Conservation (phyloP, 2,888 invertebrate genomes). For the Melanchra persicariae region DNA sequence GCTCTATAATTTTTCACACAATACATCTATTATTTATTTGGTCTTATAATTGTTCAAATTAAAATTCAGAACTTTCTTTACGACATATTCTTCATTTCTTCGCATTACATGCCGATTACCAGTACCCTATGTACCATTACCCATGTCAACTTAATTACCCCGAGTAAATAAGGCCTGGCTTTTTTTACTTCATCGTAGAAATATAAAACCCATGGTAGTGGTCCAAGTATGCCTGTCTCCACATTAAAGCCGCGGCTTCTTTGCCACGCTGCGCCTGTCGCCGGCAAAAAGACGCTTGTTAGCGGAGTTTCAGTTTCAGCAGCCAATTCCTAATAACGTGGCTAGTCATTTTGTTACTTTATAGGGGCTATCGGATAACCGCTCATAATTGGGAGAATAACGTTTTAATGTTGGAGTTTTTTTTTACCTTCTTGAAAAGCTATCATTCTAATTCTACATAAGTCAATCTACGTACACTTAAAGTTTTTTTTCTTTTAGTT, state of each 20-base stretch:
- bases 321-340: conserved; percentile 42
- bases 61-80: too few relatives aligned
- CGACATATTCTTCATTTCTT: too few relatives aligned
- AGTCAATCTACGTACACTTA: background rate
- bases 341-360: conserved; percentile 12
- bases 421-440: too few relatives aligned
- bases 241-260: conserved; percentile 30
- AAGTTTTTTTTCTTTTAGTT: too few relatives aligned
- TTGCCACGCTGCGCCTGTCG: conserved; percentile 34
- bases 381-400: background rate
- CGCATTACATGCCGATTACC: too few relatives aligned
- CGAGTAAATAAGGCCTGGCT: too few relatives aligned
- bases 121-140: too few relatives aligned
- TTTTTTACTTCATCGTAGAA: background rate
- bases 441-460: background rate
- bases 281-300: conserved; percentile 56
- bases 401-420: accelerated
- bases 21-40: too few relatives aligned
- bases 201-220: conserved; percentile 26
- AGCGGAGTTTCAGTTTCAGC: conserved; percentile 52
- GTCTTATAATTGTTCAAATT: too few relatives aligned
- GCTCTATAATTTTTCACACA: too few relatives aligned
- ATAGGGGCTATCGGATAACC: background rate
- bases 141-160: too few relatives aligned
- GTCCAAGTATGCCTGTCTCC: conserved; percentile 13